Conservation (phyloP, 2,888 invertebrate species). For the Limnephilus marmoratus region DNA sequence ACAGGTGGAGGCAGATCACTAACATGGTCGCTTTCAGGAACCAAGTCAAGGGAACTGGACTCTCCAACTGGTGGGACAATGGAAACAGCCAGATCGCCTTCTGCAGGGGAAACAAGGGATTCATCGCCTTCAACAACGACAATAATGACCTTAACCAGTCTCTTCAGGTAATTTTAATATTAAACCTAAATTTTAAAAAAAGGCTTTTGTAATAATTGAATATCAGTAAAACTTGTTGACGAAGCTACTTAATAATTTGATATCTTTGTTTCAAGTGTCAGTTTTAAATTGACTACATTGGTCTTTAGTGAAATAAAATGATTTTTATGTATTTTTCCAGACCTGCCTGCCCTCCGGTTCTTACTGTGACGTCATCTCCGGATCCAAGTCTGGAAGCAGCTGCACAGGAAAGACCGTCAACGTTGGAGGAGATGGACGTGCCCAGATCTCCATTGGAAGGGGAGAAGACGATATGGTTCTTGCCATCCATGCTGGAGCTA, state of each 20-base stretch:
- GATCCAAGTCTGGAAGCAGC: conserved; percentile 73
- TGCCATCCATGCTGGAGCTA: conserved; percentile 79
- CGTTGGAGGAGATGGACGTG: conserved; percentile 79
- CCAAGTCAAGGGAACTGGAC: conserved; percentile 75
- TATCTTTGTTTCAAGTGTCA: background rate
- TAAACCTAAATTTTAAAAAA: background rate
- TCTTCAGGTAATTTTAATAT: conserved; percentile 73
- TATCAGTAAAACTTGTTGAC: background rate
- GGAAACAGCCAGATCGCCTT: conserved; percentile 89
- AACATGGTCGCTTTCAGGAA: conserved; percentile 88
- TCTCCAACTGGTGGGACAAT: conserved; percentile 88
- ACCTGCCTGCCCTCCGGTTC: conserved; percentile 83
- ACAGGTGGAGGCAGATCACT: conserved; percentile 88
- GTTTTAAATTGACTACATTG: background rate
- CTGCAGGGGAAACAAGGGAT: conserved; percentile 84
- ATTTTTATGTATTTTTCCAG: conserved; percentile 68
- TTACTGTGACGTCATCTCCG: conserved; percentile 89
- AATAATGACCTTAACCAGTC: conserved; percentile 75
- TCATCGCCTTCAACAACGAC: conserved; percentile 85
- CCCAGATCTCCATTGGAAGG: conserved; percentile 76
- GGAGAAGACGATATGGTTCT: conserved; percentile 80
- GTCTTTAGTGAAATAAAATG: background rate
- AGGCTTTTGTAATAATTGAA: background rate
- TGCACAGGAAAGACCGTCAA: conserved; percentile 82
- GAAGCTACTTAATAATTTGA: no score